Evolutionary conservation across 2,888 invertebrate species (phyloP), one percentile per base, ranked within the genome.

Genomic region (Hecatera dysodea): DNA sequence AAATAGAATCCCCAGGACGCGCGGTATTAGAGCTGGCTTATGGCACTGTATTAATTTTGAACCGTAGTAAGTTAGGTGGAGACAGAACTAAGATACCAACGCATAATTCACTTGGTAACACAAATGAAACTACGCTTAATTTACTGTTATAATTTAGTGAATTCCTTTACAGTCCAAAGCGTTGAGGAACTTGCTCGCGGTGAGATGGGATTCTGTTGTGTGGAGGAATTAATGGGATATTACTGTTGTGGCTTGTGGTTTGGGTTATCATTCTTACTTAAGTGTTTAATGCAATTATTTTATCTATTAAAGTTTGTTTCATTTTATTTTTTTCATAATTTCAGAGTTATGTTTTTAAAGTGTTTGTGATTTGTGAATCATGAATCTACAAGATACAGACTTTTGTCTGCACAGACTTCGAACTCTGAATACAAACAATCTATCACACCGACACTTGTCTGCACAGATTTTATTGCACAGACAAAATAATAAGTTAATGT

Each of bases 11-110:
- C 90, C 92, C 87, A 88, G 89, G 87, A 87, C 89, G 89, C 87
- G 88, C 89, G 92, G 95, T 93, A 94, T 95, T 95, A 93, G 92
- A 92, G 93, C 90, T 92, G 94, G 94, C 95, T 95, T 96, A 96
- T 95, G 95, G 95, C 92, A 93, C 92, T 95, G 95, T 95, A 96
- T 96, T 95, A 95, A 96, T 96, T 96, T 95, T 95, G 95, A 95
- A 95, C 95, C 95, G 94, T 95, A 93, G 95, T 96, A 95, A 95
- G 93, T 95, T 95, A 93, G 92, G 93, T 90, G 95, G 95, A 95
- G 96, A 96, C 95, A 95, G 95, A 95, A 94, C 95, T 95, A 95
- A 95, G 96, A 96, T 95, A 95, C 94, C 93, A 91, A 93, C 92
- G 92, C 95, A 96, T 96, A 95, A 95, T 92, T 95, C 95, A 96